Conservation (phyloP, 2,888 invertebrate species). For the Leptura quadrifasciata region DNA sequence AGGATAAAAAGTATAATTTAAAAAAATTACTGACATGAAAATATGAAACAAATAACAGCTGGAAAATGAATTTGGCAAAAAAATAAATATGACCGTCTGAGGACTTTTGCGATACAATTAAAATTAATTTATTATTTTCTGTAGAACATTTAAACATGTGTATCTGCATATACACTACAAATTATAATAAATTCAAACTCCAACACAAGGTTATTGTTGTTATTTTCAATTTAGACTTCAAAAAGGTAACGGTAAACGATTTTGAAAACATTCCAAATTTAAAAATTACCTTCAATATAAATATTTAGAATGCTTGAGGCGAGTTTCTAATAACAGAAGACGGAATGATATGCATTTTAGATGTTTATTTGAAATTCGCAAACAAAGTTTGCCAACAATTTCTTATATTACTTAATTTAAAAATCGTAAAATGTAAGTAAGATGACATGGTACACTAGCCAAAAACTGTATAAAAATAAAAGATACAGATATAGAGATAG, state of each 20-base stretch:
- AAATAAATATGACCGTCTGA: too few relatives aligned
- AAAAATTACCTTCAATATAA: constrained; percentile 10
- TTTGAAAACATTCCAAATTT: constrained; percentile 15
- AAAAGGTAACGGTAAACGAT: background rate
- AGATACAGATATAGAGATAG: too few relatives aligned
- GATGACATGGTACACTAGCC: background rate
- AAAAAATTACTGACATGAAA: too few relatives aligned
- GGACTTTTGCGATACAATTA: too few relatives aligned
- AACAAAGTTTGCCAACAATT: background rate
- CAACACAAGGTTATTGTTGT: background rate
- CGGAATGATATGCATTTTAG: background rate
- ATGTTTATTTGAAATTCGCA: background rate
- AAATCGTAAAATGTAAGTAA: background rate
- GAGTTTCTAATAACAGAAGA: constrained; percentile 6
- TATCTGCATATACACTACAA: background rate
- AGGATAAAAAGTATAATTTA: too few relatives aligned
- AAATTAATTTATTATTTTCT: too few relatives aligned
- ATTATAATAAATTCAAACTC: background rate
- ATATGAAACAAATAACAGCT: too few relatives aligned
- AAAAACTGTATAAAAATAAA: too few relatives aligned
- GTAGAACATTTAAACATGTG: too few relatives aligned
- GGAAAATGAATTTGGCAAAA: too few relatives aligned
- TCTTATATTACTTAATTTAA: background rate
- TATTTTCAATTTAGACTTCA: background rate
- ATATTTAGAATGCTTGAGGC: constrained; percentile 12